Percentiles rank a stretch among this genome's conserved stretches.
These are phyloP conservation scores for Platichthys flesus DNA, from an alignment of 2,113 vertebrate genomes.

Conservation along the genomic window DNA sequence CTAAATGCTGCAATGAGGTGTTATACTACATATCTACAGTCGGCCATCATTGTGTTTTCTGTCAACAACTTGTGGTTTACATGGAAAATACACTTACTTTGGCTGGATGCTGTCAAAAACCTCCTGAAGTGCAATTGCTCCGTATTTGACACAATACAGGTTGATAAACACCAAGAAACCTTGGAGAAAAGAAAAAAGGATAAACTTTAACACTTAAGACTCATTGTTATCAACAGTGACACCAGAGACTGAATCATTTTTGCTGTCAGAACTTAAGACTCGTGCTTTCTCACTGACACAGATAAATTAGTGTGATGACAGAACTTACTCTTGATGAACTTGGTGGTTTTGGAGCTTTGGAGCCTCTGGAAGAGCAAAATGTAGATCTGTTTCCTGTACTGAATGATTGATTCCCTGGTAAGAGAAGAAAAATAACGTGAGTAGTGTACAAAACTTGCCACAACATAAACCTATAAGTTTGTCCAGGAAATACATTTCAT, in stretches of 20 bases:
- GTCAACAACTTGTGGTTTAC: neutral
- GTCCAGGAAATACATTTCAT: neutral
- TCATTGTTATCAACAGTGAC: neutral
- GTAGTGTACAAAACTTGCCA: neutral
- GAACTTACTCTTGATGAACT: constrained; percentile 97
- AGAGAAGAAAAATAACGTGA: neutral
- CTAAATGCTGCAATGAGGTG: neutral
- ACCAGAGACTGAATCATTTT: too few species aligned
- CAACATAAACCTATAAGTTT: neutral
- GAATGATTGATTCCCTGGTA: constrained; percentile 89
- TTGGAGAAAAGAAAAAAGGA: constrained; percentile 55
- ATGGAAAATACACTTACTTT: constrained; percentile 85
- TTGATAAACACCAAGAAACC: constrained; percentile 99
- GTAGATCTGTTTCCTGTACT: constrained; percentile 98
- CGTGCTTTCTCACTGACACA: neutral
- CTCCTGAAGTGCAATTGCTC: constrained; percentile 94
- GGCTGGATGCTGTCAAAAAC: constrained; percentile 98
- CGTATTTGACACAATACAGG: constrained; percentile 94
- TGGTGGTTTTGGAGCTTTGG: constrained; percentile 98
- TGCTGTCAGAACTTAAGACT: too few species aligned
- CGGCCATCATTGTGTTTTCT: neutral
- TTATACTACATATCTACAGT: neutral
- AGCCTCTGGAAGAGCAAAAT: constrained; percentile 98
- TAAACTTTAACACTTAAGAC: neutral
- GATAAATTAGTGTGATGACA: neutral